phyloP scores from a whole-genome alignment of 2,113 vertebrate species.

The Nansenia antarctica region DNA sequence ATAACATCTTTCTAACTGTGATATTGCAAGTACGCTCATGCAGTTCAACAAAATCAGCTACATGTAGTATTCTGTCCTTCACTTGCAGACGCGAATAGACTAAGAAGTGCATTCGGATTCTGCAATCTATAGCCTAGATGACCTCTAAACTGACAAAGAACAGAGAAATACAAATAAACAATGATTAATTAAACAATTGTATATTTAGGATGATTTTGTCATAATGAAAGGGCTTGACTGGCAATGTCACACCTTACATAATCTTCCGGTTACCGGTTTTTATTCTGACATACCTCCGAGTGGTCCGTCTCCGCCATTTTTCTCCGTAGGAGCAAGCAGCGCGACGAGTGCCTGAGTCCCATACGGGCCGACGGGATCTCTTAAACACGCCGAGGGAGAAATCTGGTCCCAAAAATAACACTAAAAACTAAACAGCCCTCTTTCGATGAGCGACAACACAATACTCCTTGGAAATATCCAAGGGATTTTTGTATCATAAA shows the following conservation, averaged over 20 bases:
- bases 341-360: conserved; percentile 98
- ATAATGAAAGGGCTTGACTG: background rate
- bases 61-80: background rate
- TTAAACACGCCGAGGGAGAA: conserved; percentile 31
- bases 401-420: conserved; percentile 1
- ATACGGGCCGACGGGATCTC: conserved; percentile 86
- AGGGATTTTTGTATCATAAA: background rate
- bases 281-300: conserved; percentile 91
- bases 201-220: background rate
- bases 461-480: background rate
- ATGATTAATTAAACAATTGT: background rate
- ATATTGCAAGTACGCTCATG: background rate
- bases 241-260: conserved; percentile 1
- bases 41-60: background rate
- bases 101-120: no score
- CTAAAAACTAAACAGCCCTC: background rate
- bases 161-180: background rate
- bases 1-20: background rate
- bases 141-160: background rate
- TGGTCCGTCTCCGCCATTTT: conserved; percentile 97
- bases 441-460: conserved; percentile 1
- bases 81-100: background rate
- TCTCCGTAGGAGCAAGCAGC: conserved; percentile 96
- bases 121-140: background rate
- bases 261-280: conserved; percentile 27